phyloP scores from a whole-genome alignment of 2,888 invertebrate genomes.

The Oscheius sp. region DNA sequence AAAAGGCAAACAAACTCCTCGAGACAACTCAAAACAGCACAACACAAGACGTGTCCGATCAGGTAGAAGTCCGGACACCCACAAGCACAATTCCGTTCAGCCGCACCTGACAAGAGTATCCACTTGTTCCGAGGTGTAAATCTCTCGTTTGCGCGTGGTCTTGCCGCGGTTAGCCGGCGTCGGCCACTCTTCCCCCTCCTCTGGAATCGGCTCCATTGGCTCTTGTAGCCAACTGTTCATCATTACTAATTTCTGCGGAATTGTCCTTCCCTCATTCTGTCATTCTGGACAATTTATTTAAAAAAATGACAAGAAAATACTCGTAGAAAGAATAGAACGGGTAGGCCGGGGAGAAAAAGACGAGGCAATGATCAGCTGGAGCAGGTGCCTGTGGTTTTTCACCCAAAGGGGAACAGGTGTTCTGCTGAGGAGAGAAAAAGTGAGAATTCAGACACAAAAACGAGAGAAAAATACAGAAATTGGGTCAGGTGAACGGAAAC shows the following conservation, averaged over 20 bases:
- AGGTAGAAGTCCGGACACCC: constrained; percentile 51
- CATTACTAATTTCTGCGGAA: background rate
- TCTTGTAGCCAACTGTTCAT: constrained; percentile 41
- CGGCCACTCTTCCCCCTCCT: constrained; percentile 64
- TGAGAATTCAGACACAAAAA: background rate
- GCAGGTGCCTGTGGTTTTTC: constrained; percentile 7
- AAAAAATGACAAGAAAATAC: background rate
- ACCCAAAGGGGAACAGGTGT: constrained; percentile 7
- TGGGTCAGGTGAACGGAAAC: constrained; percentile 8
- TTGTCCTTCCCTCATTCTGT: background rate
- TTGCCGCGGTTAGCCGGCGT: constrained; percentile 41
- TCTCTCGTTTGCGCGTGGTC: constrained; percentile 61
- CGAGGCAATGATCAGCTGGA: background rate
- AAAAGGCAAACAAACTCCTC: constrained; percentile 5
- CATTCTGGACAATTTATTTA: background rate
- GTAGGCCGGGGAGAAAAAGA: background rate
- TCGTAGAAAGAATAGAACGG: background rate
- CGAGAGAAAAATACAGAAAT: constrained; percentile 5
- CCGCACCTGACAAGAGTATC: constrained; percentile 70
- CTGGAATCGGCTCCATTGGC: constrained; percentile 70
- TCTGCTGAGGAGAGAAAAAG: background rate
- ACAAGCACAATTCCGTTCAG: constrained; percentile 8
- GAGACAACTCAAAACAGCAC: constrained; percentile 2
- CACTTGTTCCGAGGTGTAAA: constrained; percentile 71
- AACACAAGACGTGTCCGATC: constrained; percentile 3